These are phyloP conservation scores for Pycnonotus jocosus DNA, from an alignment of 2,113 vertebrate species.

Conservation along the genomic window DNA sequence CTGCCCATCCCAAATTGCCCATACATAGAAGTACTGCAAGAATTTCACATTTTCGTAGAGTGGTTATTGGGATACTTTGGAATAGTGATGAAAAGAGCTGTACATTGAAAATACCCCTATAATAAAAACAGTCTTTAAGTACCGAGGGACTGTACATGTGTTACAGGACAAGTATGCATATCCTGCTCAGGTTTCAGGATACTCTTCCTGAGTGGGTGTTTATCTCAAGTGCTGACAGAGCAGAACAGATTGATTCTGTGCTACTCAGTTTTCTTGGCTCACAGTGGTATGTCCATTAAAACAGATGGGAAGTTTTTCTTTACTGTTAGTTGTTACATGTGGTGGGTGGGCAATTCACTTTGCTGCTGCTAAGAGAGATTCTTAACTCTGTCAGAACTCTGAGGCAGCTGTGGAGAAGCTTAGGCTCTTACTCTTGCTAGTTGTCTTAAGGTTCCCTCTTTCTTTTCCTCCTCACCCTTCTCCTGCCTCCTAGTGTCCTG, in stretches of 20 bases:
- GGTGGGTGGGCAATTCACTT: not conserved
- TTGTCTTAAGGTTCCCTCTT: not conserved
- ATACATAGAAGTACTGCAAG: not conserved
- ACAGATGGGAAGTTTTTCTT: not conserved
- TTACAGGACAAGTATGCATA: not conserved
- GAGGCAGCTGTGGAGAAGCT: not conserved
- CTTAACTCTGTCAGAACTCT: not conserved
- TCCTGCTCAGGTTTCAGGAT: not conserved
- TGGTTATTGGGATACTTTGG: not conserved
- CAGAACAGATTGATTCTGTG: not conserved
- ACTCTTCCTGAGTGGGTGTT: not conserved
- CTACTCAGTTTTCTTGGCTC: not conserved
- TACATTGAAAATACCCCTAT: not conserved
- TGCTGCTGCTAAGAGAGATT: not conserved
- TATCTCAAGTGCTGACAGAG: not conserved
- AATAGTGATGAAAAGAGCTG: not conserved
- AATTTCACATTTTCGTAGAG: not conserved
- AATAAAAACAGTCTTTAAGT: not conserved
- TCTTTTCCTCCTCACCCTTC: not conserved
- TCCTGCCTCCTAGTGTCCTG: not conserved
- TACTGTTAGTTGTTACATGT: not conserved
- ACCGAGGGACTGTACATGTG: not conserved
- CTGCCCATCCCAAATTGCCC: not conserved
- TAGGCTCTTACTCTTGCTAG: not conserved
- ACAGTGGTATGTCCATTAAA: not conserved